Evolutionary conservation across 1,140 invertebrate genomes (phyloP), one percentile per base, ranked within the genome.

Genomic region (Nasonia longicornis): DNA sequence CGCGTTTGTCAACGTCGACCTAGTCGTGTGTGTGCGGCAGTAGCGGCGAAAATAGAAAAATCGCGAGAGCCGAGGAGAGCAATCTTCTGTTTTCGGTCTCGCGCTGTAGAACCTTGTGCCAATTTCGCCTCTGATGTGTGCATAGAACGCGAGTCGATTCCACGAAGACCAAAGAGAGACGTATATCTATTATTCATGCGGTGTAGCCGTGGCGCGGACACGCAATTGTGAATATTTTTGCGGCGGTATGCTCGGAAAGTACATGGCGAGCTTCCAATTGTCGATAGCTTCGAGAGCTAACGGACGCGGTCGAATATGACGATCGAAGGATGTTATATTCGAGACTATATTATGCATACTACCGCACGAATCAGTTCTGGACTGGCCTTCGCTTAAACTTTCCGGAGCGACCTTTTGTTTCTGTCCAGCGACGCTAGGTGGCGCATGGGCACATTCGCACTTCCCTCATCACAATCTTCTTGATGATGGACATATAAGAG

Each of bases 201-300:
- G 83, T 83, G 85, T 87, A 82, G 82, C 29, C 31, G 31, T 4
- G 31, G 31, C 8, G 70, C 8, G 84, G 71, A 85, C 85, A 83
- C 86, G 89, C 89, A 91, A 90, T 90, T 89, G 89, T 89, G 89
- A 89, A 90, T 89, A 88, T 90, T 90, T 90, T 89, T 88, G 87
- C 84, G 85, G 86, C 88, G 89, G 90, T 87, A 89, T 35, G 31
- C 31, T 0, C 31, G 2, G 31, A 35, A 89, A 83, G 87, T 88
- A 90, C 26, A 26, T 90, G 89, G 89, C 89, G 82, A 79, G 83
- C 82, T 86, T 91, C 89, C 90, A 91, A 90, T 89, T 90, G 89
- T 88, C 86, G 45, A 76, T 81, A 48, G 29, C 67, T 26, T 26
- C n/a, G 22, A 29, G 26, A 29, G 11, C 26, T 4, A 3, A 26